A percentile compares a stretch with the other conserved stretches of the same genome.
Conservation (phyloP, 2,113 vertebrate genomes). For the Elachura formosa region DNA sequence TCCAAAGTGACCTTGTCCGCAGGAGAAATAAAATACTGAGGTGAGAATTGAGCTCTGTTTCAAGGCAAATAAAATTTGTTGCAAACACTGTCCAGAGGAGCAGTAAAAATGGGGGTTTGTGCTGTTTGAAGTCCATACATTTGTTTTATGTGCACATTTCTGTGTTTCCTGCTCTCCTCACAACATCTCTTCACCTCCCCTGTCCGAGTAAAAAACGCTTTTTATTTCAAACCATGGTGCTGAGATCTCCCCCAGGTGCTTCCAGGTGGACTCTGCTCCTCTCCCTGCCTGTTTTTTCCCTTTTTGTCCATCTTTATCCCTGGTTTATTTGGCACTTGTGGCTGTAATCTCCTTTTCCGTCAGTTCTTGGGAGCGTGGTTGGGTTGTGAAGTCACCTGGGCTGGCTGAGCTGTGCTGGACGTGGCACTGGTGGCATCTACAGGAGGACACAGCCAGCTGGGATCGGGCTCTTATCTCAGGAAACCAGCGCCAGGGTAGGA, state of each 20-base stretch:
- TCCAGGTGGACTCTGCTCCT: not conserved
- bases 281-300: not conserved
- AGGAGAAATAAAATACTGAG: not conserved
- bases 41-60: not conserved
- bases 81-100: not conserved
- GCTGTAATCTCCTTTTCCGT: fast-evolving
- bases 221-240: not conserved
- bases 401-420: not conserved
- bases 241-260: not conserved
- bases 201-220: not conserved
- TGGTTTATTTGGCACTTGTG: fast-evolving
- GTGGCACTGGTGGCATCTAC: not conserved
- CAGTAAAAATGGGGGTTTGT: not conserved
- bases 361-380: fast-evolving
- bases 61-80: not conserved
- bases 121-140: not conserved
- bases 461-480: not conserved
- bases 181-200: not conserved
- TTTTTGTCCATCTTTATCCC: not conserved
- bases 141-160: not conserved
- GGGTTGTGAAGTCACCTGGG: not conserved
- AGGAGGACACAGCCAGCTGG: not conserved
- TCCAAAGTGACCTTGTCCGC: not conserved
- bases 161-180: not conserved
- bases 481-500: not conserved